phyloP scores from a whole-genome alignment of 2,888 invertebrate genomes.

The Artemia sinica region DNA sequence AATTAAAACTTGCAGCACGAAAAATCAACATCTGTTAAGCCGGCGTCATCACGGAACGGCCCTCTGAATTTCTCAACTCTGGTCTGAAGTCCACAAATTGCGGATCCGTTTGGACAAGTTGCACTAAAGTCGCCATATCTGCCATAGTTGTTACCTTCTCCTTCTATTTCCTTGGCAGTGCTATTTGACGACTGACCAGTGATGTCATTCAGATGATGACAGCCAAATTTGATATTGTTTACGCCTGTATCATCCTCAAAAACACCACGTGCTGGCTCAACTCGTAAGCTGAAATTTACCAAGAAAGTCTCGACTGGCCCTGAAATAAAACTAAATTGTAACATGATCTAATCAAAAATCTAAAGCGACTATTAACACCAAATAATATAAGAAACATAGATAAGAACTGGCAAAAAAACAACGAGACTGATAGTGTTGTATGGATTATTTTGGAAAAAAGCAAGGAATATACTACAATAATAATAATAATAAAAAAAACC shows the following conservation, averaged over 20 bases:
- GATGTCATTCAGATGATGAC: neutral
- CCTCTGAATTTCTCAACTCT: slow-evolving; percentile 4
- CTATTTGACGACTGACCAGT: neutral
- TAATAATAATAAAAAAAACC: too few species aligned
- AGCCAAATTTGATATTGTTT: neutral
- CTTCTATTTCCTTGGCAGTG: neutral
- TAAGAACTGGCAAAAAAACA: too few species aligned
- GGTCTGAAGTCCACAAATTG: slow-evolving; percentile 4
- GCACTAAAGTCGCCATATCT: neutral
- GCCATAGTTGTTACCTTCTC: neutral
- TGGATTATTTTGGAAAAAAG: too few species aligned
- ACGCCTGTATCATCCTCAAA: slow-evolving; percentile 1
- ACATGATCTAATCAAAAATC: too few species aligned
- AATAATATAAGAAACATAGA: too few species aligned
- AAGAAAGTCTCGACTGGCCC: neutral
- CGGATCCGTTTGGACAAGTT: neutral
- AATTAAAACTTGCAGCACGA: neutral
- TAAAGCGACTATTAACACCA: too few species aligned
- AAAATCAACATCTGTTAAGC: neutral
- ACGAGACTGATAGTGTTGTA: too few species aligned
- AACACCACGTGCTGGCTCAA: slow-evolving; percentile 1
- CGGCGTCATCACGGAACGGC: neutral
- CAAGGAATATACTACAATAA: too few species aligned
- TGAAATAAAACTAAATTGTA: neutral
- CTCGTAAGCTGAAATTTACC: neutral